These are phyloP conservation scores for Mesoligia furuncula DNA, from an alignment of 2,888 invertebrate species.

Conservation along the genomic window DNA sequence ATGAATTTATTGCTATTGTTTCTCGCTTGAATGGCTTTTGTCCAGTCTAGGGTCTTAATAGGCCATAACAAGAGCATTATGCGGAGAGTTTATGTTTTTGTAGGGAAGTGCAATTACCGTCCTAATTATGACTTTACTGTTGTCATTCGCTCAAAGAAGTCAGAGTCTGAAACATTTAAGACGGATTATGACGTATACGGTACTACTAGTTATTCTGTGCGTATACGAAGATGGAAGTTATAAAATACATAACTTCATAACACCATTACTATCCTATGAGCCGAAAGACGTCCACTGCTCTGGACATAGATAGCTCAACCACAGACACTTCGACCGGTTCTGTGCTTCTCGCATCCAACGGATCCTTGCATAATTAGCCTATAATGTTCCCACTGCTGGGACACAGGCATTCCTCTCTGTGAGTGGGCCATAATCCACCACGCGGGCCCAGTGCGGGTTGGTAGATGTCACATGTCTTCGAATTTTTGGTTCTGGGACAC, in stretches of 20 bases:
- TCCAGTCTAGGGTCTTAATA: conserved; percentile 46
- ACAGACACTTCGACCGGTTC: not conserved
- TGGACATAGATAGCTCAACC: not conserved
- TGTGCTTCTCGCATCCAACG: not conserved
- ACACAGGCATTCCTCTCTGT: too few species aligned
- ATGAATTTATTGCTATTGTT: conserved; percentile 63
- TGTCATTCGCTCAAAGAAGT: not conserved
- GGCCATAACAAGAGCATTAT: conserved; percentile 30
- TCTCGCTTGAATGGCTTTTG: conserved; percentile 58
- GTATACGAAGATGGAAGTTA: too few species aligned
- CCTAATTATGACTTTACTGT: conserved; percentile 22
- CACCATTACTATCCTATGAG: not conserved
- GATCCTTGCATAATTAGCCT: not conserved
- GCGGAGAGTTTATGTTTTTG: conserved; percentile 28
- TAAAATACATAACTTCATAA: not conserved
- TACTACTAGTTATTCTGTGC: too few species aligned
- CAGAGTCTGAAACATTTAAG: not conserved
- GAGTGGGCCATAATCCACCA: too few species aligned
- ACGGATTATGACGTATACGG: not conserved
- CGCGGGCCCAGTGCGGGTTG: too few species aligned
- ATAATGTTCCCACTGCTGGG: too few species aligned
- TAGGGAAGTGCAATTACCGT: conserved; percentile 23
- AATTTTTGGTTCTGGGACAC: too few species aligned
- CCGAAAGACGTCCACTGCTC: not conserved
- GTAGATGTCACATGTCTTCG: too few species aligned